Evolutionary conservation across 2,113 vertebrate species (phyloP).

Genomic region (Gallinago undulata): DNA sequence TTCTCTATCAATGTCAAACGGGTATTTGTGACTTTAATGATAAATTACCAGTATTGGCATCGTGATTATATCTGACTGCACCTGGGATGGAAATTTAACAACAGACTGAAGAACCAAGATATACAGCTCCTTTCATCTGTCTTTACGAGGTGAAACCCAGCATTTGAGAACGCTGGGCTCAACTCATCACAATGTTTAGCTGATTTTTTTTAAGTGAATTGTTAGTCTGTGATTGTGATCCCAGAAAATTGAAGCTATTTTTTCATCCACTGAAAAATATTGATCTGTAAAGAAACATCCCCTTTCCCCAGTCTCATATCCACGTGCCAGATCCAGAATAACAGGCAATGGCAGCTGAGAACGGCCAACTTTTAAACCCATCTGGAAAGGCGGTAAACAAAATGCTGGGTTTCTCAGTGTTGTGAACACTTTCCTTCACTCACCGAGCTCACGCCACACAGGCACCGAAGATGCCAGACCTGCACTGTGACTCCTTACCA

Average conservation of each 20-base stretch:
- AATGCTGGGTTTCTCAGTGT: neutral
- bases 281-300: neutral
- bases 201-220: neutral
- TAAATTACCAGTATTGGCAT: conserved; percentile 42
- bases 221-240: neutral
- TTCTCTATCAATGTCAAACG: conserved; percentile 6
- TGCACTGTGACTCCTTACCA: neutral
- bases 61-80: neutral
- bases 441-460: accelerated
- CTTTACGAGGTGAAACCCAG: neutral
- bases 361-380: neutral
- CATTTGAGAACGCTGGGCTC: neutral
- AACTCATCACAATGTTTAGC: neutral
- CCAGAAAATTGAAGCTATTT: neutral
- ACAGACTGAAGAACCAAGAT: neutral
- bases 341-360: neutral
- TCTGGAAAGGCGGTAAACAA: neutral
- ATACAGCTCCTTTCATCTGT: neutral
- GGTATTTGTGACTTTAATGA: conserved; percentile 42
- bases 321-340: neutral
- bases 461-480: neutral
- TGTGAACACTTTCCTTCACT: neutral
- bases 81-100: conserved; percentile 18
- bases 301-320: neutral
- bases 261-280: neutral